These are phyloP conservation scores for Drosophila carrolli DNA, from an alignment of 1,140 invertebrate species.

Conservation along the genomic window DNA sequence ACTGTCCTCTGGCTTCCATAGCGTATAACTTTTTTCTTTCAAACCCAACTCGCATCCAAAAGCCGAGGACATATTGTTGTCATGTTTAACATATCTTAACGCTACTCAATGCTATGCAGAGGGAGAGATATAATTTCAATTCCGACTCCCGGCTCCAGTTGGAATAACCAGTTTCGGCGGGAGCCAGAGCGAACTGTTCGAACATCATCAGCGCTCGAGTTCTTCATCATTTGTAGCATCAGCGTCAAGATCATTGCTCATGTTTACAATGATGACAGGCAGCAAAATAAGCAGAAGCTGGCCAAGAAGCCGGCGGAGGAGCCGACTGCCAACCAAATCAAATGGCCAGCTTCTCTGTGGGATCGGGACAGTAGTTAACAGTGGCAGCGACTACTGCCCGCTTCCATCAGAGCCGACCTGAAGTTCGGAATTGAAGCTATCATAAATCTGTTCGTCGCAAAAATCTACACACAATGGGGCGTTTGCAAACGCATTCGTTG, in stretches of 20 bases:
- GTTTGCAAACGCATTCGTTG: conserved; percentile 81
- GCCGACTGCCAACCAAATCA: conserved; percentile 16
- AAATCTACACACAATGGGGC: conserved; percentile 84
- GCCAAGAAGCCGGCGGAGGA: conserved; percentile 19
- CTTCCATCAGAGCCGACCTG: conserved; percentile 33
- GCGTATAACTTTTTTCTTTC: not conserved
- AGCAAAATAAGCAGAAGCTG: conserved; percentile 31
- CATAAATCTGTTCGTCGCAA: conserved; percentile 83
- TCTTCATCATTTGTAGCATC: conserved; percentile 85
- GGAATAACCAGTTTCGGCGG: conserved; percentile 43
- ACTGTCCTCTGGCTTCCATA: not conserved
- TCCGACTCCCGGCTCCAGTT: conserved; percentile 25
- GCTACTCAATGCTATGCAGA: conserved; percentile 71
- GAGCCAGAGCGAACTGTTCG: conserved; percentile 37
- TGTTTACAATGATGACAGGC: conserved; percentile 84
- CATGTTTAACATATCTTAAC: conserved; percentile 84
- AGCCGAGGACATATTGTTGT: conserved; percentile 77
- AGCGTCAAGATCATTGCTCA: conserved; percentile 85
- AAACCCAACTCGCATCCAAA: conserved; percentile 44
- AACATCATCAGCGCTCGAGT: conserved; percentile 73
- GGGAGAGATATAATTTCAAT: conserved; percentile 31
- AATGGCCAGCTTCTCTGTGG: conserved; percentile 20
- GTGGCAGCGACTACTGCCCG: conserved; percentile 25
- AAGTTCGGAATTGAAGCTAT: conserved; percentile 69
- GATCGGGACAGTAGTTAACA: conserved; percentile 31